A percentile compares a stretch with the other conserved stretches of the same genome.
These are phyloP conservation scores for Rhyacophila evoluta DNA, from an alignment of 2,888 invertebrate species.

Conservation along the genomic window DNA sequence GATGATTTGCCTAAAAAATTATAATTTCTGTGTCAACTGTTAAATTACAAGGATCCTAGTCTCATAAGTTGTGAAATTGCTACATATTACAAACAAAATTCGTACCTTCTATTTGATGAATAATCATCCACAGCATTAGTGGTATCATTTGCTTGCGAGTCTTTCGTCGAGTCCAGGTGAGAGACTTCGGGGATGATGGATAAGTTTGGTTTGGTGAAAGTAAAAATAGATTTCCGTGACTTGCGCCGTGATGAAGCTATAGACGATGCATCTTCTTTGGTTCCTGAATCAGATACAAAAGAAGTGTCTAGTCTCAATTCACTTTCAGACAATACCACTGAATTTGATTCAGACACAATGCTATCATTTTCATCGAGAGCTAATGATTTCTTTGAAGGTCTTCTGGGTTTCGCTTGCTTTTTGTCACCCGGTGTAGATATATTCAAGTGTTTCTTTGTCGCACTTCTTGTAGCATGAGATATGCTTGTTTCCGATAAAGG, in stretches of 20 bases:
- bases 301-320: slow-evolving; percentile 34
- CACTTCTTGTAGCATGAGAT: slow-evolving; percentile 45
- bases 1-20: too few relatives aligned
- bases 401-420: not conserved
- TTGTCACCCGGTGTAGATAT: not conserved
- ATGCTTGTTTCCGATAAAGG: slow-evolving; percentile 35
- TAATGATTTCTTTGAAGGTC: not conserved
- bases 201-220: slow-evolving; percentile 61
- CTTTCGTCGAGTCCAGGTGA: too few relatives aligned
- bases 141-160: slow-evolving; percentile 57
- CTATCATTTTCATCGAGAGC: slow-evolving; percentile 37
- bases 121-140: slow-evolving; percentile 58
- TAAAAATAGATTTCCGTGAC: slow-evolving; percentile 61
- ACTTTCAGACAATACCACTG: slow-evolving; percentile 34
- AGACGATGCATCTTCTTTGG: slow-evolving; percentile 36
- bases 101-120: slow-evolving; percentile 62
- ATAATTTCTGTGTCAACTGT: too few relatives aligned
- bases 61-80: too few relatives aligned
- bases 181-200: slow-evolving; percentile 66
- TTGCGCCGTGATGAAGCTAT: slow-evolving; percentile 56
- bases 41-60: too few relatives aligned
- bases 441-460: slow-evolving; percentile 36
- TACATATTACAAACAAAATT: slow-evolving; percentile 19
- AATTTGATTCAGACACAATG: slow-evolving; percentile 43
- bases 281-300: slow-evolving; percentile 36